Base-by-base conservation (phyloP, 2,797 vertebrate genomes). In the Acanthurus tractus region DNA sequence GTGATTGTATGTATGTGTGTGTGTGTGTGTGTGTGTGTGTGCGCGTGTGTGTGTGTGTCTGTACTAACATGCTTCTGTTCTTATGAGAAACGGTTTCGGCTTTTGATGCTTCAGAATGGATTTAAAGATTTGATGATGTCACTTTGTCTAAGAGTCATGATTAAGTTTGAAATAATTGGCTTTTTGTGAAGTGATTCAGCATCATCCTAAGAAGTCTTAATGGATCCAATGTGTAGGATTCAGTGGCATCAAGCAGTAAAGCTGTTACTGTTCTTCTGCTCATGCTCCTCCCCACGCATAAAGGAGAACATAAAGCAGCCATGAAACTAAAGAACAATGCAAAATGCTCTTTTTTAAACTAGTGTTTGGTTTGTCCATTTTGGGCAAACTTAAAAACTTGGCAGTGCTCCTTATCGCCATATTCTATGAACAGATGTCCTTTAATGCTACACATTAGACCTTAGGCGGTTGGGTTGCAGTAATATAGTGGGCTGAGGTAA, bases 1-100 rank as follows among this genome's bases (percentile, higher is more conserved):
- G 36, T 52, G 36, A 34, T 34, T 34, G 29, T 6, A 34, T 53
- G 36, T 50, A 12, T 15, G 17, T 42, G 53, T 42, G 12, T 14
- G 15, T 40, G 53, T 42, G 12, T 2, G 25, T 25, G 25, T 25
- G 25, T 25, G 42, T 22, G 23, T 46, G 63, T 50, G 11, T 52
- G 34, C 44, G 36, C 36, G 18, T 15, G 17, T 42, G 53, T 42
- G 12, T 52, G 34, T 52, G 36, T 50, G 18, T 15, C 13, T 42
- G 53, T 42, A 9, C 20, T 44, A 46, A 50, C 46, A 54, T 46
- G 42, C 38, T 61, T 53, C 12, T 38, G 18, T 58, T 18, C 18
- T 61, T n/a, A 56, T 69, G 75, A 72, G 70, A 50, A 79, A 55
- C n/a, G 38, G 55, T 66, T 48, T 57, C 10, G 45, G 8, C 23